phyloP scores from a whole-genome alignment of 2,888 invertebrate species.

The Torymus tubicola region DNA sequence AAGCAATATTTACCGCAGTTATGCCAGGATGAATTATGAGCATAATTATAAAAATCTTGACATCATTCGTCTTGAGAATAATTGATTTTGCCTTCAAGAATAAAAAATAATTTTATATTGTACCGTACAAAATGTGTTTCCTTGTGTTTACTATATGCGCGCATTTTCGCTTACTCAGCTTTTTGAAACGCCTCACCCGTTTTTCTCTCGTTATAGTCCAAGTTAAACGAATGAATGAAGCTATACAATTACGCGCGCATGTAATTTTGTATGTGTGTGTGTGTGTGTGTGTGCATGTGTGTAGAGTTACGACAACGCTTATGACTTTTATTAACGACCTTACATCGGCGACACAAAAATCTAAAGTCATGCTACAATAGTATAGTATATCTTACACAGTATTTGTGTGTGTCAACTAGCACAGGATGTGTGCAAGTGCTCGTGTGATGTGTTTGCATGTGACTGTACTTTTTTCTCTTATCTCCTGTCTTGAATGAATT shows the following conservation, averaged over 20 bases:
- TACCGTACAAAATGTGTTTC: not conserved
- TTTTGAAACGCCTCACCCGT: slow-evolving; percentile 15
- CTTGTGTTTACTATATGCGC: slow-evolving; percentile 28
- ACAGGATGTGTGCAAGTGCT: slow-evolving; percentile 30
- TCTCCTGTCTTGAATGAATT: slow-evolving; percentile 9
- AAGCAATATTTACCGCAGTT: not conserved
- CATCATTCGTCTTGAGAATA: too few species aligned
- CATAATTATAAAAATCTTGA: too few species aligned
- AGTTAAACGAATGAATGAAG: slow-evolving; percentile 41
- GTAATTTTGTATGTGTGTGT: not conserved
- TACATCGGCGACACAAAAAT: slow-evolving; percentile 25
- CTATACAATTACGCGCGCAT: slow-evolving; percentile 30
- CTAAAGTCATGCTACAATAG: slow-evolving; percentile 32
- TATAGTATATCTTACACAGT: slow-evolving; percentile 26
- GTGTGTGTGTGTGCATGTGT: too few species aligned
- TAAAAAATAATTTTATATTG: too few species aligned
- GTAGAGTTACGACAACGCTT: slow-evolving; percentile 11
- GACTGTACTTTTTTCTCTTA: slow-evolving; percentile 20
- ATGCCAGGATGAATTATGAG: too few species aligned
- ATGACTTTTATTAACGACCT: slow-evolving; percentile 10
- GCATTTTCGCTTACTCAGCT: slow-evolving; percentile 20
- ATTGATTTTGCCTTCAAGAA: too few species aligned
- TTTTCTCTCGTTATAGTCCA: slow-evolving; percentile 7
- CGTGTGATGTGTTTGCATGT: slow-evolving; percentile 12
- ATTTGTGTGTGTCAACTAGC: slow-evolving; percentile 17